Conservation (phyloP, 2,113 vertebrate genomes). For the Sciurus niger region DNA sequence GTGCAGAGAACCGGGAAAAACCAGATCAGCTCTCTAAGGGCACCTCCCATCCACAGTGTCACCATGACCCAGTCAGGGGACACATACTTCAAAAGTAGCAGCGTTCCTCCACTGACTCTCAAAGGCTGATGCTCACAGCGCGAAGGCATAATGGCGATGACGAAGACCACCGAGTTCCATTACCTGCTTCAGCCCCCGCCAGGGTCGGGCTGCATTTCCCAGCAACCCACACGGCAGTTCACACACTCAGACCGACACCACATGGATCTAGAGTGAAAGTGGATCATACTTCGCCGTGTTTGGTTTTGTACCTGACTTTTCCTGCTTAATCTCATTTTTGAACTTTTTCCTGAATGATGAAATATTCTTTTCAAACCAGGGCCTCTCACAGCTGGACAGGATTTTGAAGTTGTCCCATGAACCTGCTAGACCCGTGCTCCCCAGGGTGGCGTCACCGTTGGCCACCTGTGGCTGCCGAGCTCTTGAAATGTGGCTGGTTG, state of each 20-base stretch:
- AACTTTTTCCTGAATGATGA: slow-evolving; percentile 13
- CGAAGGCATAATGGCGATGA: background rate
- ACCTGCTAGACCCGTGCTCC: background rate
- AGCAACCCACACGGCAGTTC: too few relatives aligned
- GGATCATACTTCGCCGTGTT: background rate
- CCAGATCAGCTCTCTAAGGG: too few relatives aligned
- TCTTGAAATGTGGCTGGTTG: background rate
- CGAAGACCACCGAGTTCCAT: rapidly evolving
- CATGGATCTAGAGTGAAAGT: background rate
- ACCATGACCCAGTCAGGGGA: background rate
- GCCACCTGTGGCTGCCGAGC: background rate
- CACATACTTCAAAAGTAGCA: background rate
- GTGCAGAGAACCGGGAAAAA: background rate
- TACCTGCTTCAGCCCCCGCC: background rate
- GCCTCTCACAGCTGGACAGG: background rate
- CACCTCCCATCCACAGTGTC: background rate
- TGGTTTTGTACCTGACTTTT: background rate
- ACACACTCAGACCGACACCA: background rate
- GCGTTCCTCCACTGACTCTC: background rate
- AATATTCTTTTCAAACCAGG: background rate
- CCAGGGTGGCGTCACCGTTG: background rate
- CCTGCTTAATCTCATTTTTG: background rate
- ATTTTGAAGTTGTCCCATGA: background rate
- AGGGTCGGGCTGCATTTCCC: background rate
- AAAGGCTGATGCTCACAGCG: background rate